Evolutionary conservation across 1,140 invertebrate genomes (phyloP).

Genomic region (Cydia amplana): DNA sequence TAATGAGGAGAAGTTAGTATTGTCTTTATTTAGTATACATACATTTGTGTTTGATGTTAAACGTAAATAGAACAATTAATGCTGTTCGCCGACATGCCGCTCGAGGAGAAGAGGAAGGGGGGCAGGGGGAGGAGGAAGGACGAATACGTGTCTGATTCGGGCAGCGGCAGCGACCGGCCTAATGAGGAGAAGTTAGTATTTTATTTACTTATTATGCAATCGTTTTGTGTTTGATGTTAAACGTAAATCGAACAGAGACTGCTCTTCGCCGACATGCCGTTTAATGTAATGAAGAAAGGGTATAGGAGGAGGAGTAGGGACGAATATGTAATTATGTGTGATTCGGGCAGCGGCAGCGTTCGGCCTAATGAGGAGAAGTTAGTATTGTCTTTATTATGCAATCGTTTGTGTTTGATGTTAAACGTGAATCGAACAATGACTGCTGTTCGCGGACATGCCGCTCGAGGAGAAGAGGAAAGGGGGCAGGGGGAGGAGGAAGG

Average conservation of each 20-base stretch:
- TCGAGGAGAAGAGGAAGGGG: slow-evolving; percentile 82
- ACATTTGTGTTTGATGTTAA: too few species aligned
- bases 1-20: too few species aligned
- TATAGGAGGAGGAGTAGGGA: slow-evolving; percentile 81
- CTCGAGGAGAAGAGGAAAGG: too few species aligned
- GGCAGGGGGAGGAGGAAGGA: slow-evolving; percentile 80
- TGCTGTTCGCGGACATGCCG: too few species aligned
- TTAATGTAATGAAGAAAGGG: too few species aligned
- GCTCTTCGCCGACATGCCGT: slow-evolving; percentile 90
- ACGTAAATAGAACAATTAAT: slow-evolving; percentile 78
- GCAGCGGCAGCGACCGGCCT: slow-evolving; percentile 81
- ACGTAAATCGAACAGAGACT: slow-evolving; percentile 78
- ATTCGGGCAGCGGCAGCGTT: slow-evolving; percentile 83
- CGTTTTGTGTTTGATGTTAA: too few species aligned
- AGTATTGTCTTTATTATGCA: too few species aligned
- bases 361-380: slow-evolving; percentile 65
- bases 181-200: slow-evolving; percentile 54
- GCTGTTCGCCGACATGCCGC: slow-evolving; percentile 88
- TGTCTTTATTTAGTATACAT: too few species aligned
- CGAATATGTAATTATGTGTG: slow-evolving; percentile 86
- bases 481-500: too few species aligned
- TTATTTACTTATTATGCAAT: too few species aligned
- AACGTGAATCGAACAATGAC: too few species aligned
- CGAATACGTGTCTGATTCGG: slow-evolving; percentile 86
- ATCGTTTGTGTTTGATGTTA: too few species aligned